Evolutionary conservation across 2,113 vertebrate genomes (phyloP), one percentile per base, ranked within the genome.

Genomic region (Pygoscelis antarcticus): DNA sequence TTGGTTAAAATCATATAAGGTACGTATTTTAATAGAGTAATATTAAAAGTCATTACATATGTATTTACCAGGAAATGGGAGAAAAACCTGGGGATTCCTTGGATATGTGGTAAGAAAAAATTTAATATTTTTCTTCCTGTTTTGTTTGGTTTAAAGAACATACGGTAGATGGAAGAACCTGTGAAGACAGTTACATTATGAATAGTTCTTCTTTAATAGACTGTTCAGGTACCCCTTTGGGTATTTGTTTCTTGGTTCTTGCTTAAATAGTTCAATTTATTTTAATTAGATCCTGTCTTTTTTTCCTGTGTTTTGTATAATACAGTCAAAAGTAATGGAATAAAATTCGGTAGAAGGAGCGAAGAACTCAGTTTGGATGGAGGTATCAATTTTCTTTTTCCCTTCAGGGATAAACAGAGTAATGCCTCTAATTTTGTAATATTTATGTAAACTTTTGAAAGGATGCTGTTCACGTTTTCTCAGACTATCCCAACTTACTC

Each of bases 361-460:
- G 1, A 23, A 74, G 27, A 74, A 83, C 29, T 88, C 47, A 6
- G 26, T 86, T 81, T 92, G 68, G 58, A 69, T 42, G 18, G 46
- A 66, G 36, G 42, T 47, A 81, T 15, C 18, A 80, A 40, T 91
- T 89, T 94, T 68, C 19, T 65, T 81, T 88, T 90, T 77, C 11
- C 82, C 85, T 92, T 85, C 68, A 88, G 60, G 85, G 64, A 65
- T 89, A 96, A 95, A 94, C 34, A 93, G 36, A 69, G 32, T 16
- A 51, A 90, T 80, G 42, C 51, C 71, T 91, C 79, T 34, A 72
- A 30, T 91, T 92, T 70, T 74, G 22, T 58, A 88, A 83, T 83
- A 88, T 93, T 95, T 88, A 93, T 62, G 68, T 77, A 70, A 90
- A 86, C 42, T 81, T 93, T 70, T 42, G 2, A 32, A 85, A 88